These are phyloP conservation scores for Crypturellus tataupa DNA, from an alignment of 2,797 vertebrate genomes.

Conservation along the genomic window DNA sequence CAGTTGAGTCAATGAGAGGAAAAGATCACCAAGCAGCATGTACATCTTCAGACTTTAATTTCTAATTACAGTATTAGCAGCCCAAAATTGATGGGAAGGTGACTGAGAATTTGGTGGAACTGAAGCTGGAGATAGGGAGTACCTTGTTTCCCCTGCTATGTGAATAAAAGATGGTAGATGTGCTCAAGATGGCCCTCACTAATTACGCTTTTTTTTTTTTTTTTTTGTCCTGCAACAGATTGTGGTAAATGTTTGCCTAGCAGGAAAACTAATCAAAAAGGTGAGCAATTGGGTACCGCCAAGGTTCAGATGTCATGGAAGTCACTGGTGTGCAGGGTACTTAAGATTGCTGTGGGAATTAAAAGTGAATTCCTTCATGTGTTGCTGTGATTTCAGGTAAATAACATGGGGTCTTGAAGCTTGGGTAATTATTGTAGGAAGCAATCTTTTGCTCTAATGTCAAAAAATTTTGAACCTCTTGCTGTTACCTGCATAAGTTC, in stretches of 20 bases:
- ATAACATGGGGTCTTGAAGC: neutral
- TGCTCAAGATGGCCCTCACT: neutral
- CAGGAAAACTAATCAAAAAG: neutral
- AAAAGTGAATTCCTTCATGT: neutral
- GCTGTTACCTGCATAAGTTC: neutral
- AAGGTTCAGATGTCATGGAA: neutral
- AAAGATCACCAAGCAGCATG: neutral
- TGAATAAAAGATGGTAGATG: neutral
- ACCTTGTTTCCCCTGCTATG: neutral
- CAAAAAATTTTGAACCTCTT: neutral
- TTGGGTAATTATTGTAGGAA: neutral
- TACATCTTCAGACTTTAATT: rapidly evolving
- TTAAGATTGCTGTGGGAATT: neutral
- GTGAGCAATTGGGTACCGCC: neutral
- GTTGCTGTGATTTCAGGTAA: neutral
- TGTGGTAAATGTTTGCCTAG: neutral
- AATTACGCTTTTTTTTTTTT: neutral
- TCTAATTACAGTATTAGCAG: neutral
- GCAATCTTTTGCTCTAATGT: neutral
- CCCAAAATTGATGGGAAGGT: neutral
- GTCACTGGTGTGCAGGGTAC: neutral
- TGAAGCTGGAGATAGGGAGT: neutral
- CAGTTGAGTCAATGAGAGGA: neutral
- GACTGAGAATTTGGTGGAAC: neutral
- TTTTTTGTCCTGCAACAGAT: neutral